Conservation (phyloP, 1,140 invertebrate species). For the Ganaspis sp. region DNA sequence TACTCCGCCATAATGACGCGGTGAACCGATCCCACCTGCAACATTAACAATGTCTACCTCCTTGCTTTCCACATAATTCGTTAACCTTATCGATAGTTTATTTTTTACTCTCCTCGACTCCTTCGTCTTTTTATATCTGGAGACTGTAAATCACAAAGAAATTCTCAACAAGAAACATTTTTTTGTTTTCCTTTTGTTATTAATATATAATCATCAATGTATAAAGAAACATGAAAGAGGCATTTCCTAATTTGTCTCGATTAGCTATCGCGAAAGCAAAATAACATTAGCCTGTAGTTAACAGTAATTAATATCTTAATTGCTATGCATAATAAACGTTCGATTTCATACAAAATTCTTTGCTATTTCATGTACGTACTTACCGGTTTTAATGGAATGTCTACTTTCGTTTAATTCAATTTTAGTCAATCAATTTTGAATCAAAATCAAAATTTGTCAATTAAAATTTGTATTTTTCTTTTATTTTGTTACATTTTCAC, state of each 20-base stretch:
- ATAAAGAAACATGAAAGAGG: conserved; percentile 1
- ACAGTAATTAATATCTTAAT: background rate
- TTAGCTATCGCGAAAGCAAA: background rate
- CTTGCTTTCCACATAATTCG: conserved; percentile 40
- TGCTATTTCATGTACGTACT: no score
- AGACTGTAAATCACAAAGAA: background rate
- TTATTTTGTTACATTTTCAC: no score
- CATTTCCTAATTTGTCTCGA: background rate
- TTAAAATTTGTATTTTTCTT: no score
- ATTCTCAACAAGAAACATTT: no score
- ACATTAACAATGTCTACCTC: conserved; percentile 72
- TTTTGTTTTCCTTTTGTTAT: no score
- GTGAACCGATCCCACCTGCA: conserved; percentile 80
- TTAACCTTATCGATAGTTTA: background rate
- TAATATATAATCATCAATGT: background rate
- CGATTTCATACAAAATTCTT: background rate
- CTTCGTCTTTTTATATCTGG: background rate
- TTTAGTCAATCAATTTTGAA: no score
- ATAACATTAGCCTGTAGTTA: background rate
- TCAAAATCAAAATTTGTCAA: no score
- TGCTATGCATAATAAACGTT: background rate
- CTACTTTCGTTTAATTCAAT: no score
- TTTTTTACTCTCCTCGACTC: background rate
- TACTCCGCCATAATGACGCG: conserved; percentile 75
- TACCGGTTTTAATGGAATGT: no score